Base-by-base conservation (phyloP, 92 coral and sea anemone species). In the Heliopora coerulea region DNA sequence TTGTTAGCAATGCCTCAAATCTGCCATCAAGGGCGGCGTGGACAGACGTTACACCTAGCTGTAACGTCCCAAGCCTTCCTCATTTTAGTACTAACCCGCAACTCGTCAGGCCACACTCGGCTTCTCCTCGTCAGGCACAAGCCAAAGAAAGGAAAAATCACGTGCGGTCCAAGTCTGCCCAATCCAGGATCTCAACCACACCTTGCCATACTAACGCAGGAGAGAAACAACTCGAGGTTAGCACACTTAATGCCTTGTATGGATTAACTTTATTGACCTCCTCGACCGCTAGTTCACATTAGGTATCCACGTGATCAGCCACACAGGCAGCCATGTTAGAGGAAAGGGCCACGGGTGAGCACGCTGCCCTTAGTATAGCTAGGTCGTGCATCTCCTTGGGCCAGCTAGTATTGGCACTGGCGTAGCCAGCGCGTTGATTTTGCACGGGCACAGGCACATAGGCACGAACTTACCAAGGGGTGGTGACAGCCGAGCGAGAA, bases 141-240 rank as follows among this genome's bases (percentile, higher is more conserved):
- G 83, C 89, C 62, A 80, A 83, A 42, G 82, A 88, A 1, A 83
- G 87, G 60, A 83, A 86, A 65, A 80, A 65, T 27, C 89, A 82
- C 28, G 44, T 82, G 44, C 88, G 99, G 24, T 89, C 99, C 19
- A 95, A 95, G 81, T 95, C 99, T 59, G 99, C 99, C 7, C 88
- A 88, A 35, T 89, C 97, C 19, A 82, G 99, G 30, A 88, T 95
- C 39, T 68, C 84, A 24, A 86, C 87, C 11, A 90, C 91, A 26
- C 88, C 90, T 20, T 35, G 70, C 33, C 90, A 90, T 56, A 95
- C 99, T 18, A 95, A 95, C 74, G 99, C 97, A 13, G 89, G 91
- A 67, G 56, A 81, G 21, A 62, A 60, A 18, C 99, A 95, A 70
- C 81, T 95, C 15, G 91, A 90, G 96, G 99, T 88, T 41, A 61